Evolutionary conservation across 1,140 invertebrate species (phyloP).

Genomic region (Drosophila leontia): DNA sequence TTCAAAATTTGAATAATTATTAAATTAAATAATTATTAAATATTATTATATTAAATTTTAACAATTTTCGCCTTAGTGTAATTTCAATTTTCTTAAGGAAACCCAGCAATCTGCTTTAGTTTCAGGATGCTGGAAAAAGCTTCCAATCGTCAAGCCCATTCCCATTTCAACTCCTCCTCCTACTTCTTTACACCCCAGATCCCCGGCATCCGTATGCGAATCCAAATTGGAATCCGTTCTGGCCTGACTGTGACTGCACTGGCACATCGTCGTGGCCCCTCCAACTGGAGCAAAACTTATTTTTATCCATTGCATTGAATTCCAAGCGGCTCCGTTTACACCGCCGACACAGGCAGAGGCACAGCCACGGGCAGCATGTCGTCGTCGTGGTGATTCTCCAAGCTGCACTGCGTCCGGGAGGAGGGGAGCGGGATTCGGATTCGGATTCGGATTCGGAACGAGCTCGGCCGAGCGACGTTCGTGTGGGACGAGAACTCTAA

Average conservation of each 20-base stretch:
- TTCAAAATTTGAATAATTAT: too few relatives aligned
- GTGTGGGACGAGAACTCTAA: conserved; percentile 11
- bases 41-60: too few relatives aligned
- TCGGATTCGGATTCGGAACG: neutral
- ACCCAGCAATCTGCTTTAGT: neutral
- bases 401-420: conserved; percentile 25
- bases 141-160: neutral
- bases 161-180: neutral
- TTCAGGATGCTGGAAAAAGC: neutral
- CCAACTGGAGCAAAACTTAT: conserved; percentile 78
- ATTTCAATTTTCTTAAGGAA: neutral
- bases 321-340: conserved; percentile 82
- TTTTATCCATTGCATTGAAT: conserved; percentile 81
- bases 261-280: conserved; percentile 25
- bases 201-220: conserved; percentile 1
- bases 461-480: conserved; percentile 18
- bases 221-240: conserved; percentile 15
- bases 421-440: conserved; percentile 23
- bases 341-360: conserved; percentile 31
- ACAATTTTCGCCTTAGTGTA: neutral
- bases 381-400: conserved; percentile 39
- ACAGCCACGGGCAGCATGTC: neutral
- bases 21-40: too few relatives aligned
- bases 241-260: conserved; percentile 35
- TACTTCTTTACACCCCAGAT: neutral